Conservation (phyloP, 2,113 vertebrate genomes). For the Anarhynchus alexandrinus region DNA sequence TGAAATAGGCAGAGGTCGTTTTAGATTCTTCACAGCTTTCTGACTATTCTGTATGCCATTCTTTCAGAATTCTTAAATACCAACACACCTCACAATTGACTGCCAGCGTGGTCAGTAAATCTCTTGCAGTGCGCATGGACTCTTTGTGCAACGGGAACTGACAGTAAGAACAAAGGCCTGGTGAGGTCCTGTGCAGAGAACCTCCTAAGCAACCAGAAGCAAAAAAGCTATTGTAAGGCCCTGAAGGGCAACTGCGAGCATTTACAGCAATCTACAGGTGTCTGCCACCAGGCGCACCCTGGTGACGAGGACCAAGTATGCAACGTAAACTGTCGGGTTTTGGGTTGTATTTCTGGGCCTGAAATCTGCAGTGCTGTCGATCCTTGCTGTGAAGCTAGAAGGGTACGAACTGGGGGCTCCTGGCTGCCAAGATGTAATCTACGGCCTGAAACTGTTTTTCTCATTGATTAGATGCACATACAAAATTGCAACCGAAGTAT, state of each 20-base stretch:
- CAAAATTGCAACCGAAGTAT: background rate
- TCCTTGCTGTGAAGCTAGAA: background rate
- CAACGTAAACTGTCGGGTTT: background rate
- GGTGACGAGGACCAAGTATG: too few relatives aligned
- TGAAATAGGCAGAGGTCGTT: background rate
- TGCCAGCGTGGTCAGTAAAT: rapidly evolving
- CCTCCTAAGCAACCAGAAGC: rapidly evolving
- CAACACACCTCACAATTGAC: background rate
- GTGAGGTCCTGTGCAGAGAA: background rate
- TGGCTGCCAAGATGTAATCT: background rate
- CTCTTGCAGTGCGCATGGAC: background rate
- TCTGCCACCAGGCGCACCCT: background rate
- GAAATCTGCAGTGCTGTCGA: background rate
- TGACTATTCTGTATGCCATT: background rate
- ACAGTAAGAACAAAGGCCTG: background rate
- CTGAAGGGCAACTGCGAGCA: background rate
- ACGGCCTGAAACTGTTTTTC: background rate
- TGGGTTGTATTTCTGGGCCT: background rate
- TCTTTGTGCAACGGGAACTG: background rate
- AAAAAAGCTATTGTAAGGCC: background rate
- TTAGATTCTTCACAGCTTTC: background rate
- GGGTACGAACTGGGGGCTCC: background rate
- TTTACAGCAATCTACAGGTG: background rate
- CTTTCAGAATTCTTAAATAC: background rate
- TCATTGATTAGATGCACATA: background rate